A percentile compares a stretch with the other conserved stretches of the same genome.
These are phyloP conservation scores for Drosophila fuyamai DNA, from an alignment of 1,140 invertebrate genomes.

Conservation along the genomic window DNA sequence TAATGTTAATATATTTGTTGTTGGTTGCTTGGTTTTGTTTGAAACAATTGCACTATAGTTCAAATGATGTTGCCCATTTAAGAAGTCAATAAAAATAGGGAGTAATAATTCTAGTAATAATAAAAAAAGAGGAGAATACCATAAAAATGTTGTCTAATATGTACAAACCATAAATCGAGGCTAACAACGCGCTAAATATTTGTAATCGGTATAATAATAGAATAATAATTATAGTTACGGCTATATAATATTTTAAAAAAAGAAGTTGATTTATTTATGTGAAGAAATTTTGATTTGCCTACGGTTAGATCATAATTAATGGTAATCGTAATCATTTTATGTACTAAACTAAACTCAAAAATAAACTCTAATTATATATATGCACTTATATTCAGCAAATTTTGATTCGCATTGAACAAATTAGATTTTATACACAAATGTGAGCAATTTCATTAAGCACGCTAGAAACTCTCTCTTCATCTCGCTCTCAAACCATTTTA, in stretches of 20 bases:
- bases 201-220: conserved; percentile 33
- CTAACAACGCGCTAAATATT: conserved; percentile 67
- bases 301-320: conserved; percentile 44
- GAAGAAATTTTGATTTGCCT: conserved; percentile 74
- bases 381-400: conserved; percentile 82
- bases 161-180: conserved; percentile 81
- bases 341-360: conserved; percentile 58
- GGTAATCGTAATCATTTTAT: conserved; percentile 48
- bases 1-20: conserved; percentile 66
- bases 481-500: conserved; percentile 37
- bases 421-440: conserved; percentile 67
- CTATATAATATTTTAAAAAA: conserved; percentile 52
- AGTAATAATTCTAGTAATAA: conserved; percentile 59
- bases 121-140: conserved; percentile 44
- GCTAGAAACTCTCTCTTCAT: conserved; percentile 37
- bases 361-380: conserved; percentile 67
- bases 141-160: conserved; percentile 76
- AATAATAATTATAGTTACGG: conserved; percentile 59
- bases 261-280: conserved; percentile 50
- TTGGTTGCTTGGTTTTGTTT: conserved; percentile 71
- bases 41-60: conserved; percentile 83
- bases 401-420: conserved; percentile 77
- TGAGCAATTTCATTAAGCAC: conserved; percentile 68
- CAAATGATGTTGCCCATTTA: conserved; percentile 79
- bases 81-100: conserved; percentile 50